These are phyloP conservation scores for Drosophila koepferae DNA, from an alignment of 2,888 invertebrate genomes.

Conservation along the genomic window DNA sequence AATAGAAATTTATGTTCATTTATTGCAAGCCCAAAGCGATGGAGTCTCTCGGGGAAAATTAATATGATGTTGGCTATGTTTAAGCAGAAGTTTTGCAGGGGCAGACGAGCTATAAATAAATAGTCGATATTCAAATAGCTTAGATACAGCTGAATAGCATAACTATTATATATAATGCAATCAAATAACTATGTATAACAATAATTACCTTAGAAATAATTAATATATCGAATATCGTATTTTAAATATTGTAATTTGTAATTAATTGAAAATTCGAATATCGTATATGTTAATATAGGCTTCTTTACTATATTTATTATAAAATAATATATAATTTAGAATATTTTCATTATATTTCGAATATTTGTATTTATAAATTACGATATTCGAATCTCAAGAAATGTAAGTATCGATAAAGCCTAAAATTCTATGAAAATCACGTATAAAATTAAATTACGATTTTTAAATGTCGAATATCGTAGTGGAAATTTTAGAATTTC, in stretches of 20 bases:
- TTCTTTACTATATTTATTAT: no score
- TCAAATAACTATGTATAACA: background rate
- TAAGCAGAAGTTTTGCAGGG: background rate
- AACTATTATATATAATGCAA: background rate
- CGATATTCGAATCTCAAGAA: no score
- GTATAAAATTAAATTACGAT: background rate
- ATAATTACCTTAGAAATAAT: background rate
- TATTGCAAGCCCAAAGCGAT: slow-evolving; percentile 23
- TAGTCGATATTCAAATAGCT: background rate
- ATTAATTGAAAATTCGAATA: background rate
- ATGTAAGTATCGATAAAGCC: no score
- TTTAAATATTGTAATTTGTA: background rate
- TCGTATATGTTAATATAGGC: no score
- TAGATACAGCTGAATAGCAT: background rate
- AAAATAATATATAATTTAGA: no score
- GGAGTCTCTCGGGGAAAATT: slow-evolving; percentile 20
- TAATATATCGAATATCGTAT: background rate
- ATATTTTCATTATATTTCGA: no score
- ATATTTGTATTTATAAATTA: no score
- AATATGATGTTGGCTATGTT: background rate
- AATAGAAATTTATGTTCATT: slow-evolving; percentile 67
- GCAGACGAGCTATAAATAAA: background rate
- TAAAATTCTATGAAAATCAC: no score
- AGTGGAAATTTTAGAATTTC: background rate
- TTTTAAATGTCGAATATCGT: background rate